Base-by-base conservation (phyloP, 2,113 vertebrate genomes). In the Bubo scandiacus region DNA sequence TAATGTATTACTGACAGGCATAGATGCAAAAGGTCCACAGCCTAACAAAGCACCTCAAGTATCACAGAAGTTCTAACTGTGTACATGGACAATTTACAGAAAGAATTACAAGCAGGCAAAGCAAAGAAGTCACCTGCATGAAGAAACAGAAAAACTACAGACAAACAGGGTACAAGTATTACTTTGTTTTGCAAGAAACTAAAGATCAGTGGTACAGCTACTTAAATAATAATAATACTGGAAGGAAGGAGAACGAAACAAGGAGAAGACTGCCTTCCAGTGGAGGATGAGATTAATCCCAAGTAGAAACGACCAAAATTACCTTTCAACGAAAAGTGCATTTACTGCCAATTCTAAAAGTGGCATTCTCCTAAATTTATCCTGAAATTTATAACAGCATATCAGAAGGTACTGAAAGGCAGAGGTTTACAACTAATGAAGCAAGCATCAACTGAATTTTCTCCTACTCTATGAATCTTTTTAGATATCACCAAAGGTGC, bases 191-290 rank as follows among this genome's bases (percentile, higher is more conserved):
- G 22, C 43, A 82, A 59, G 38, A 77, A 51, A 17, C n/a, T 43
- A 27, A 55, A 55, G 29, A 54, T 70, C 47, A 55, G 2, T 58
- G 21, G 8, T 65, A 58, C 11, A 74, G 47, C 25, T 38, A 52
- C 51, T 14, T 40, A 74, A 62, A 4, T 32, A 45, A 45, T 45
- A 45, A 45, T 45, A 51, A 72, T 13, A 55, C 27, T 36, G 10
- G 23, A 55, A 93, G 34, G 55, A 61, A 88, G 18, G 42, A 68
- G 29, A 88, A 59, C 19, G 13, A 97, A 97, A 94, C 67, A 97
- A 95, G 96, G 82, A 74, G 57, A 59, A 59, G 59, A 55, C 59
- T 96, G 80, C 71, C 84, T 97, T 96, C 79, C 57, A 92, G 72
- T 75, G 67, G 79, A 92, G 88, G 51, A 86, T 7, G 11, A 58